Base-by-base conservation (phyloP, 2,113 vertebrate genomes). In the Porphyrio hochstetteri region DNA sequence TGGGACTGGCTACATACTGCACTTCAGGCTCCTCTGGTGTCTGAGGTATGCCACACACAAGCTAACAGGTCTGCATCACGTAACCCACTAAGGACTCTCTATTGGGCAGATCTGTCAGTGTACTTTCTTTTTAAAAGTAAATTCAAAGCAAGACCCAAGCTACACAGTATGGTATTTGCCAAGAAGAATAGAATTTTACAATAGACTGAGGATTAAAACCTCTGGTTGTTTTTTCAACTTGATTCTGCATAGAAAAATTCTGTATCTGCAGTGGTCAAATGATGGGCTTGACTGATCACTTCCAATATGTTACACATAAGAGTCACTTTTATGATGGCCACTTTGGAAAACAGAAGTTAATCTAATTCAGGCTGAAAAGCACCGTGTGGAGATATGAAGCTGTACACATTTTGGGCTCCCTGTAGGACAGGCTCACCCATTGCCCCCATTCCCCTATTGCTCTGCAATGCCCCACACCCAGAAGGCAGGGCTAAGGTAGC, bases 261-360 rank as follows among this genome's bases (percentile, higher is more conserved):
- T 42, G 1, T 12, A 69, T 40, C n/a, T 52, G 23, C 13, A 76
- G 18, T 6, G 18, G 81, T 7, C 7, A 38, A 65, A 33, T 8
- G 0, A 31, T 23, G 10, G 17, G 7, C 31, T 75, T 36, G 52
- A 64, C 14, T 33, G 29, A 46, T 28, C 46, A 36, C 3, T 87
- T 48, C 48, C 48, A 59, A 5, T 8, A 36, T 0, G 0, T 13
- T 57, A 16, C 1, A 36, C 15, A 10, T 0, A 57, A 36, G 35
- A 93, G 42, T n/a, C 53, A 17, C 38, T 7, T 21, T 33, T 38
- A 17, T 3, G 16, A 40, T 2, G 24, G 63, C 31, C 60, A 7
- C 76, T 35, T 10, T 35, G n/a, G 55, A 50, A 36, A 84, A 14
- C 12, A 16, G 4, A 42, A 68, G 23, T 27, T 27, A 44, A 28